Conservation (phyloP, 2,113 vertebrate species). For the Pelusios castaneus region DNA sequence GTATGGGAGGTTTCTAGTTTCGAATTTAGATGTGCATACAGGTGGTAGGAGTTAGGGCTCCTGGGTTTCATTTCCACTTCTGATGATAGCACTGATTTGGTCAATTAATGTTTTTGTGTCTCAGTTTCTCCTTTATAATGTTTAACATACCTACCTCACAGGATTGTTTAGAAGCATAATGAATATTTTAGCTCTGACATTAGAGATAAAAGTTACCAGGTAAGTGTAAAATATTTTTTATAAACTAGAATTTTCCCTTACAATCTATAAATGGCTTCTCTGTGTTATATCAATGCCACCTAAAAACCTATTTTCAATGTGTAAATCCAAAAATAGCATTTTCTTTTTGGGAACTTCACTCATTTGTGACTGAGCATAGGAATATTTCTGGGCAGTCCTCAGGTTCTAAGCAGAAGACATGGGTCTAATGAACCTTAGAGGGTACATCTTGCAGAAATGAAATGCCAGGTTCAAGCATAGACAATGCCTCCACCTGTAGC, state of each 20-base stretch:
- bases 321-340: neutral
- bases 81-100: rapidly evolving
- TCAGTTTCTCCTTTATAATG: neutral
- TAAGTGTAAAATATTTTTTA: rapidly evolving
- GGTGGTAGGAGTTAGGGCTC: neutral
- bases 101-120: neutral
- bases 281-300: neutral
- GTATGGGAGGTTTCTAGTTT: neutral
- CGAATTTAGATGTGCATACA: neutral
- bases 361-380: neutral
- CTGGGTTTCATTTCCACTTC: neutral
- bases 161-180: neutral
- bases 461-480: neutral
- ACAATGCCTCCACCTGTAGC: neutral
- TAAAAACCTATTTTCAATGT: neutral
- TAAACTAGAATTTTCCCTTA: neutral
- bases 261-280: neutral
- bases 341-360: neutral
- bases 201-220: neutral
- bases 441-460: neutral
- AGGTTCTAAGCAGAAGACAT: neutral
- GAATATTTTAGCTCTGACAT: neutral
- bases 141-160: neutral
- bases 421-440: neutral
- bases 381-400: neutral